A percentile compares a stretch with the other conserved stretches of the same genome.
Conservation (phyloP, 2,888 invertebrate species). For the Melinaea marsaeus region DNA sequence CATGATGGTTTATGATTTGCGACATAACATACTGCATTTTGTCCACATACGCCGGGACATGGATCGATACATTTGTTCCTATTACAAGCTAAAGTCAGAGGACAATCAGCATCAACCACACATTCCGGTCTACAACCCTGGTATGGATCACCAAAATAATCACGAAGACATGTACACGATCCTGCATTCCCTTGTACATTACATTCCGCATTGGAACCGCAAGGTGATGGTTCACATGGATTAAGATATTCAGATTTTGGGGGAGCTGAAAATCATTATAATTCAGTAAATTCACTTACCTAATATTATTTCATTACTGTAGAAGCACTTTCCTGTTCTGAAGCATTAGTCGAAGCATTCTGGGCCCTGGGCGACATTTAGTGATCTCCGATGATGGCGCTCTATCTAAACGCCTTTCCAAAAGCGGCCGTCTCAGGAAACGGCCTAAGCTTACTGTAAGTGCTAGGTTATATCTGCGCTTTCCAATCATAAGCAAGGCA, state of each 20-base stretch:
- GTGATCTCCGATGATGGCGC: conserved; percentile 66
- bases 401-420: conserved; percentile 69
- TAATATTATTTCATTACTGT: conserved; percentile 58
- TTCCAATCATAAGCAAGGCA: conserved; percentile 75
- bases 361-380: conserved; percentile 68
- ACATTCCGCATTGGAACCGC: conserved; percentile 85
- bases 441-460: conserved; percentile 78
- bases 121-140: conserved; percentile 85
- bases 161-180: conserved; percentile 83
- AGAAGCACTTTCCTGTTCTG: conserved; percentile 73
- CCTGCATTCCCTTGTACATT: conserved; percentile 84
- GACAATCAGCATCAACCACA: conserved; percentile 81
- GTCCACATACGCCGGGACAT: conserved; percentile 83
- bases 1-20: conserved; percentile 82
- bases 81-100: conserved; percentile 80
- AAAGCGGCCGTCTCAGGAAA: conserved; percentile 67
- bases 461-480: conserved; percentile 78
- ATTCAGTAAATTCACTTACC: conserved; percentile 65
- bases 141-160: conserved; percentile 87
- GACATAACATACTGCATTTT: conserved; percentile 81
- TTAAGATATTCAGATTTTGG: conserved; percentile 66
- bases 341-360: conserved; percentile 78
- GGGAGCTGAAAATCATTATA: conserved; percentile 68
- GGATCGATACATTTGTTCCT: conserved; percentile 83
- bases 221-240: conserved; percentile 81